Evolutionary conservation across 2,888 invertebrate genomes (phyloP), one percentile per base, ranked within the genome.

Genomic region (Drosophila helvetica): DNA sequence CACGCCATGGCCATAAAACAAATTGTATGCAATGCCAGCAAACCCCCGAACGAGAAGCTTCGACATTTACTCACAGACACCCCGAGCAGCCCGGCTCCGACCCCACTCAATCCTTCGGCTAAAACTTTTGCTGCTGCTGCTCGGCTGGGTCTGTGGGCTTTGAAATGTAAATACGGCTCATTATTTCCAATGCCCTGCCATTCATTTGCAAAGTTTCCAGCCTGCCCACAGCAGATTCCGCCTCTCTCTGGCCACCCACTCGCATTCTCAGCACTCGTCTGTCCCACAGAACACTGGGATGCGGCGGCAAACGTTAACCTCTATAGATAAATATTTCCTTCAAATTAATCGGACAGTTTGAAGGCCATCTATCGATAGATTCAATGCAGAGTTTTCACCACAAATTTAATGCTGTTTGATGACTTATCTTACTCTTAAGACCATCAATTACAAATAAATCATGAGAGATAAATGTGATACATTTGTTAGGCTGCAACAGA

Each of bases 141-240:
- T 52, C 45, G 61, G 43, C 47, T 53, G 57, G 18, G 27, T 38
- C n/a, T 43, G 38, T 70, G 57, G 51, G 80, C 82, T 85, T 85
- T 85, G 80, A 86, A 85, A 85, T 85, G 87, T 85, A 86, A 85
- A 86, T 85, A 82, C 80, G 62, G 67, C 87, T 85, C 84, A 86
- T 85, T 86, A 87, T 82, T 86, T 87, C 66, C 75, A 70, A 80
- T 86, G 77, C 77, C 70, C 62, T 56, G 86, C 71, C 74, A 86
- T 83, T 83, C 77, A 80, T 86, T 83, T 77, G 75, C 77, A 69
- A 65, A 79, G 78, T 71, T 79, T 78, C 43, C 61, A 79, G 54
- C 63, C 68, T 68, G 55, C 38, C 22, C 30, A 27, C 27, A 42
- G 43, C 30, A 22, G 22, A 22, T 5, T 22, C 22, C 5, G 4